These are phyloP conservation scores for Actenoides hombroni DNA, from an alignment of 2,113 vertebrate species.

Conservation along the genomic window DNA sequence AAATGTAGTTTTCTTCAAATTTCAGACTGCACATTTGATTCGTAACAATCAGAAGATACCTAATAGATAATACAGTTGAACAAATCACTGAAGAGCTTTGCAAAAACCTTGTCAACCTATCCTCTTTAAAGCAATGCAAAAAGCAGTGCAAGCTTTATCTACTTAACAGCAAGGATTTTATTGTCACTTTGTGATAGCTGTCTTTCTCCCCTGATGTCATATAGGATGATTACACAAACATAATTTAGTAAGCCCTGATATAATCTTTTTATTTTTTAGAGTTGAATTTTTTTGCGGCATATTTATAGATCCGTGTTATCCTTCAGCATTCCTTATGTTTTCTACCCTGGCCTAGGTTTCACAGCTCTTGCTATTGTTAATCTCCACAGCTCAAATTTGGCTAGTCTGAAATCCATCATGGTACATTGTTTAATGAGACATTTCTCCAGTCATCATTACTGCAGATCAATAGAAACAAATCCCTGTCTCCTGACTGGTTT, in stretches of 20 bases:
- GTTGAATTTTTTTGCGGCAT: background rate
- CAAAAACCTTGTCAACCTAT: background rate
- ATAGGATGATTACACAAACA: background rate
- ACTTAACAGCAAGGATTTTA: background rate
- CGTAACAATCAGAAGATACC: background rate
- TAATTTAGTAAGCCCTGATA: background rate
- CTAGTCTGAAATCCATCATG: slow-evolving; percentile 22
- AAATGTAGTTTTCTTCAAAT: background rate
- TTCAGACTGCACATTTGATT: background rate
- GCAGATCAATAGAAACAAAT: slow-evolving; percentile 63
- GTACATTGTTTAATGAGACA: slow-evolving; percentile 1
- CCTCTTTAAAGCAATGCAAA: background rate
- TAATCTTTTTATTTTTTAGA: background rate
- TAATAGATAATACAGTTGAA: background rate
- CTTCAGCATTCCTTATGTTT: background rate
- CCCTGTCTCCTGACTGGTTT: slow-evolving; percentile 65
- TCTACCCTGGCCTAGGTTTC: background rate
- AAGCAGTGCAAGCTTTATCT: background rate
- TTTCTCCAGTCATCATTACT: slow-evolving; percentile 53
- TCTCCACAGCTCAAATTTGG: background rate
- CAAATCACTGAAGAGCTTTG: background rate
- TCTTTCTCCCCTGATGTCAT: background rate
- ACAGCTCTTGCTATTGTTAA: background rate
- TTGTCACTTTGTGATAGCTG: background rate
- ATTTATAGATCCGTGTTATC: background rate